A percentile compares a stretch with the other conserved stretches of the same genome.
These are phyloP conservation scores for Heliconius ethilla DNA, from an alignment of 2,888 invertebrate species.

Conservation along the genomic window DNA sequence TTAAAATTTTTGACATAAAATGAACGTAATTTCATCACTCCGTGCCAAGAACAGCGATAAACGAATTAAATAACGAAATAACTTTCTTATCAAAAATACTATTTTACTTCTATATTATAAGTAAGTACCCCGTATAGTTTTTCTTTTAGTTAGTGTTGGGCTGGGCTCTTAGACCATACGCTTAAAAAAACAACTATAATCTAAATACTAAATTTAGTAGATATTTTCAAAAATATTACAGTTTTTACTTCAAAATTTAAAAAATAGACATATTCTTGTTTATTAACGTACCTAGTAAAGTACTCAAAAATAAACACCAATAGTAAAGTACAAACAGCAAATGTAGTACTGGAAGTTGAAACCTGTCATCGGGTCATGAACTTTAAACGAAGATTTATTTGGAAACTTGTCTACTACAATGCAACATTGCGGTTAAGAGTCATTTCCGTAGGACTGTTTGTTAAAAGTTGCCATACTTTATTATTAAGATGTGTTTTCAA, in stretches of 20 bases:
- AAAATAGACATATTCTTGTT: not conserved
- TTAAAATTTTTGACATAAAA: too few species aligned
- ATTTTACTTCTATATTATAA: too few species aligned
- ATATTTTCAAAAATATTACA: too few species aligned
- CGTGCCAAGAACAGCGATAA: too few species aligned
- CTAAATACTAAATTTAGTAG: too few species aligned
- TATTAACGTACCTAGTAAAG: not conserved
- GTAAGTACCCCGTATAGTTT: too few species aligned
- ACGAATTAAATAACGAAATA: too few species aligned
- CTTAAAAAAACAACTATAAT: too few species aligned
- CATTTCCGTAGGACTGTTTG: slow-evolving; percentile 41
- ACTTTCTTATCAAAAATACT: too few species aligned
- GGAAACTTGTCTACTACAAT: slow-evolving; percentile 46
- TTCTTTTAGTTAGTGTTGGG: too few species aligned
- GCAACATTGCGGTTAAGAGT: slow-evolving; percentile 36
- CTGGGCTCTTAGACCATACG: too few species aligned
- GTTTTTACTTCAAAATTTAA: not conserved
- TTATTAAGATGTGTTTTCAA: slow-evolving; percentile 14
- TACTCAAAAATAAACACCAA: not conserved
- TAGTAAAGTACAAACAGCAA: slow-evolving; percentile 3
- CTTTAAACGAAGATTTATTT: slow-evolving; percentile 46
- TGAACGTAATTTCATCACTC: too few species aligned
- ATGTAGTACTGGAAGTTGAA: slow-evolving; percentile 21
- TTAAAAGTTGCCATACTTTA: slow-evolving; percentile 33
- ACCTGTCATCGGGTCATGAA: slow-evolving; percentile 36